Conservation (phyloP, 2,797 vertebrate species). For the Tapirus indicus region DNA sequence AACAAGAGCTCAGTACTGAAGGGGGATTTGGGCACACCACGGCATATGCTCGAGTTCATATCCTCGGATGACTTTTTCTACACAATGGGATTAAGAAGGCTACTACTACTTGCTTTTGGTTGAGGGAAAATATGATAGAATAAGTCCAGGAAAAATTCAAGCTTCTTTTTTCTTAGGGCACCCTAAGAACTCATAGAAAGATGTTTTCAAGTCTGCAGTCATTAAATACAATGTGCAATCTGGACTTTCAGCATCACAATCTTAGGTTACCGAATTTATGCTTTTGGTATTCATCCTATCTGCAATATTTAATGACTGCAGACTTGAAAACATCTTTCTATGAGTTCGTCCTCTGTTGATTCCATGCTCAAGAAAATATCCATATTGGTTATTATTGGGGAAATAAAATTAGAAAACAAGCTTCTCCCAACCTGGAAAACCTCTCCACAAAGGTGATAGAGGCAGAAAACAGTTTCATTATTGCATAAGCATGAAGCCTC, state of each 20-base stretch:
- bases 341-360: constrained; percentile 4
- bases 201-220: constrained; percentile 13
- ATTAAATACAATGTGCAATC: background rate
- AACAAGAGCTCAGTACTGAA: background rate
- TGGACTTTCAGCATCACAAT: background rate
- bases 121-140: constrained; percentile 30
- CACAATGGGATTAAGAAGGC: background rate
- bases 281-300: background rate
- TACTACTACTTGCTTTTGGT: background rate
- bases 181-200: background rate
- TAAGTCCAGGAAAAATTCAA: background rate
- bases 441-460: background rate
- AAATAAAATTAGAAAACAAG: constrained; percentile 6
- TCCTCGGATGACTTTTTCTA: background rate
- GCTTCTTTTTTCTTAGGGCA: background rate
- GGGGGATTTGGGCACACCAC: background rate
- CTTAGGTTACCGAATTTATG: background rate
- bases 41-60: background rate
- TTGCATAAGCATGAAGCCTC: background rate
- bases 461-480: background rate
- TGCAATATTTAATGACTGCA: background rate
- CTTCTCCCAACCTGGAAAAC: background rate
- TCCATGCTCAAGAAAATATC: constrained; percentile 10
- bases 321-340: background rate
- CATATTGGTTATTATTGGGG: background rate